Conservation (phyloP, 2,797 vertebrate genomes). For the Arrhamphus sclerolepis region DNA sequence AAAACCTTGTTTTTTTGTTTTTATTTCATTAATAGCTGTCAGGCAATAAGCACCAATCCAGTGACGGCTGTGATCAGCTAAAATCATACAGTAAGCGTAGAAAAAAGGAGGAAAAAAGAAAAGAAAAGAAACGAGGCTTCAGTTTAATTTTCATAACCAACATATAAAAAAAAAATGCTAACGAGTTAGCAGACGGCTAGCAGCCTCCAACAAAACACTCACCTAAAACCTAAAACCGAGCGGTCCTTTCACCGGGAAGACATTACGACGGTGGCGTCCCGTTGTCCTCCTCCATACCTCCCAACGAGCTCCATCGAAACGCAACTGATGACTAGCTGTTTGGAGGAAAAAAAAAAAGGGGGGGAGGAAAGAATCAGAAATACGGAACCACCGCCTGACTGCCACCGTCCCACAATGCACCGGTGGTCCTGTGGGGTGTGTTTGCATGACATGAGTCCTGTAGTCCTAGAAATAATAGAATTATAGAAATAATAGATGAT, state of each 20-base stretch:
- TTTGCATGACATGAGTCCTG: too few species aligned
- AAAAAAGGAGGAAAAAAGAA: too few species aligned
- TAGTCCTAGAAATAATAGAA: too few species aligned
- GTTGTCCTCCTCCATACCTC: slow-evolving; percentile 68
- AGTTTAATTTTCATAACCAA: slow-evolving; percentile 6
- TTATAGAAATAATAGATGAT: too few species aligned
- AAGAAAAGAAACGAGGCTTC: neutral
- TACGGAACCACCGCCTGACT: slow-evolving; percentile 56
- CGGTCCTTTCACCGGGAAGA: slow-evolving; percentile 34
- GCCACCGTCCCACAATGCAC: slow-evolving; percentile 77
- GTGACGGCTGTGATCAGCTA: too few species aligned
- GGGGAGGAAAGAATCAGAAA: slow-evolving; percentile 28
- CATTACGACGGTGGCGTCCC: slow-evolving; percentile 54
- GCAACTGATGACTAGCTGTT: slow-evolving; percentile 45
- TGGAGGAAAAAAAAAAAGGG: neutral
- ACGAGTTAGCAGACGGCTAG: slow-evolving; percentile 42
- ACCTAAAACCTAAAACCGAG: slow-evolving; percentile 57
- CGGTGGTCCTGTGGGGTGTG: slow-evolving; percentile 50
- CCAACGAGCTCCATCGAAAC: slow-evolving; percentile 48
- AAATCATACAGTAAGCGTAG: neutral
- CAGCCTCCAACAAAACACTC: slow-evolving; percentile 13
- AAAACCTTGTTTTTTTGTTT: too few species aligned
- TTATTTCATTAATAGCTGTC: too few species aligned
- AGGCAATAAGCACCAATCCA: too few species aligned
- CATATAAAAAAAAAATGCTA: slow-evolving; percentile 58